Base-by-base conservation (phyloP, 2,888 invertebrate genomes). In the Agrotis exclamationis region DNA sequence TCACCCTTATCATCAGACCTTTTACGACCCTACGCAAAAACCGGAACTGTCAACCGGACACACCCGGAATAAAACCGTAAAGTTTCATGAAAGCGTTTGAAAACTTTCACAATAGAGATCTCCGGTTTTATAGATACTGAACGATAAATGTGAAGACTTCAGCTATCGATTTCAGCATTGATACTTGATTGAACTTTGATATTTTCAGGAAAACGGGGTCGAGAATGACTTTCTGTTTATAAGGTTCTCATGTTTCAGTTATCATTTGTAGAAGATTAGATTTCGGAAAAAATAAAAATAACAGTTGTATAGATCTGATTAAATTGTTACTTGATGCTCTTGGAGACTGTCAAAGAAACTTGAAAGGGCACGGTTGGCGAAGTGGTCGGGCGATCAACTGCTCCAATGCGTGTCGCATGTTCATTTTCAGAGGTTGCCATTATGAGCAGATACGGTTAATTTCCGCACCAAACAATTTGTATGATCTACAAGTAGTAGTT, bases 101-200 rank as follows among this genome's bases (percentile, higher is more conserved):
- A 53, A 68, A 76, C 62, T 68, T 74, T 50, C 16, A 47, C 24
- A 67, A 76, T 57, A 47, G 60, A 44, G 7, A 22, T 39, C 56
- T 28, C 53, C 48, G 14, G 54, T 71, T 54, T 71, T 44, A 74
- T n/a, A 18, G n/a, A 39, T 33, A 33, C 39, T 20, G 14, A 54
- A 9, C 51, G 18, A 56, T 65, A 62, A 39, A 48, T 60, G 39
- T 76, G 50, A 76, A 33, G 47, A 39, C 60, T 57, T 62, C 22
- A 7, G 20, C 24, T 58, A 65, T 76, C 70, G 70, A 64, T 76
- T 64, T 51, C 24, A 22, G 18, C 9, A 58, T 44, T 11, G 45
- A 57, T 58, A 20, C 45, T 63, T 18, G 33, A 60, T 62, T 78
- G 71, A 71, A 56, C 71, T 63, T 76, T 65, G 48, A 50, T 58